These are phyloP conservation scores for Catharus ustulatus DNA, from an alignment of 2,797 vertebrate species.

Conservation along the genomic window DNA sequence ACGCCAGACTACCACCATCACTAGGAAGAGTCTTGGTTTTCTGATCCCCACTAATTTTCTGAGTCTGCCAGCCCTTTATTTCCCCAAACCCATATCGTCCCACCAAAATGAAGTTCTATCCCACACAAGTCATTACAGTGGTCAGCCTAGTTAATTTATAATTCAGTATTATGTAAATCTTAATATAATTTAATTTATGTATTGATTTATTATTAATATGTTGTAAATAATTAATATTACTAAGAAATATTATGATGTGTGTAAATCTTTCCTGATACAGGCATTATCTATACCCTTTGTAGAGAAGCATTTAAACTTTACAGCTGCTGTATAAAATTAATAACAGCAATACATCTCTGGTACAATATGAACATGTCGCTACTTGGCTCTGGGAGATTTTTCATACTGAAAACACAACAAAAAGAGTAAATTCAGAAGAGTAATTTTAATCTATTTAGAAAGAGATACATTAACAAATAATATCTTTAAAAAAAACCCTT, in stretches of 20 bases:
- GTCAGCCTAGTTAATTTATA: neutral
- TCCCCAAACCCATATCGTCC: neutral
- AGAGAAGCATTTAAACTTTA: constrained; percentile 20
- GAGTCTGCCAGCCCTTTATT: neutral
- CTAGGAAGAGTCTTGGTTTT: neutral
- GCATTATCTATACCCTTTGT: neutral
- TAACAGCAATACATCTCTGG: neutral
- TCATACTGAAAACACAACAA: constrained; percentile 15
- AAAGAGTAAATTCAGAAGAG: neutral
- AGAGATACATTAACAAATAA: neutral
- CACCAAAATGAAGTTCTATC: neutral
- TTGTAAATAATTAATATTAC: neutral
- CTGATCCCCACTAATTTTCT: neutral
- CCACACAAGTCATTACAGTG: neutral
- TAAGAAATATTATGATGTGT: neutral
- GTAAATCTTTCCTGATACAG: constrained; percentile 3
- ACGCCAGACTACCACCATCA: neutral
- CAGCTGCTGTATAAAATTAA: constrained; percentile 24
- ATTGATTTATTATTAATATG: neutral
- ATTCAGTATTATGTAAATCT: neutral
- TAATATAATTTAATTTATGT: neutral
- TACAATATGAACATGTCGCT: neutral
- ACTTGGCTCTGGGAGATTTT: neutral
- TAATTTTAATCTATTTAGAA: constrained; percentile 34
- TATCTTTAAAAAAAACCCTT: neutral